Base-by-base conservation (phyloP, 2,113 vertebrate species). In the Spea multiplicata region DNA sequence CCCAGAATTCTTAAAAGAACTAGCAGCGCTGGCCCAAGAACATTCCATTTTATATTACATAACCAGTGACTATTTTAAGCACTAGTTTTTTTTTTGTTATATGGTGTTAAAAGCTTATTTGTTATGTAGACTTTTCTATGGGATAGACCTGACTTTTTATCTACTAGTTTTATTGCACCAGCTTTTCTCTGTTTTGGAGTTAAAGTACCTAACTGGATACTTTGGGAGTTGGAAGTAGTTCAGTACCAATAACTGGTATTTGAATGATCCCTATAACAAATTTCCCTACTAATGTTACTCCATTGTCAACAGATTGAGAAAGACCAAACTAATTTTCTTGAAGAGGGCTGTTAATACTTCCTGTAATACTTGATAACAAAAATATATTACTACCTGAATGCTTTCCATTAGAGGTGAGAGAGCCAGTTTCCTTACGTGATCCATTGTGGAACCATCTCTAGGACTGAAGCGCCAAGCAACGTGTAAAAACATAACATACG, bases 1-100 rank as follows among this genome's bases (percentile, higher is more conserved):
- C 88, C 93, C 95, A 0, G 97, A 99, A 89, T 98, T 99, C 87
- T 92, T 99, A 73, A 99, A 99, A 91, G 97, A 99, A 79, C 91
- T 99, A 87, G 96, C 97, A 0, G 96, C 97, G 75, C 88, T 98
- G 64, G 94, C 96, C 53, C 97, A 99, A 84, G 97, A 99, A 83
- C 97, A 99, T 91, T 95, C 96, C 79, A 91, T 99, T 83, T 87
- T 97, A 70, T 95, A 94, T 67, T 94, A 92, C 89, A 92, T 91
- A 86, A 76, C 93, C 83, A 94, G 93, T 50, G 95, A 96, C 85
- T 93, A 91, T 46, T 87, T 85, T 66, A 88, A 92, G 85, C 74
- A 83, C 13, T 88, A 76, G 89, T 77, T 88, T 52, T 7, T 52
- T 7, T 55, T 67, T 47, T 48, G 8, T 64, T 64, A 57, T 14